phyloP scores from a whole-genome alignment of 2,113 vertebrate species.

The Oncorhynchus mykiss region DNA sequence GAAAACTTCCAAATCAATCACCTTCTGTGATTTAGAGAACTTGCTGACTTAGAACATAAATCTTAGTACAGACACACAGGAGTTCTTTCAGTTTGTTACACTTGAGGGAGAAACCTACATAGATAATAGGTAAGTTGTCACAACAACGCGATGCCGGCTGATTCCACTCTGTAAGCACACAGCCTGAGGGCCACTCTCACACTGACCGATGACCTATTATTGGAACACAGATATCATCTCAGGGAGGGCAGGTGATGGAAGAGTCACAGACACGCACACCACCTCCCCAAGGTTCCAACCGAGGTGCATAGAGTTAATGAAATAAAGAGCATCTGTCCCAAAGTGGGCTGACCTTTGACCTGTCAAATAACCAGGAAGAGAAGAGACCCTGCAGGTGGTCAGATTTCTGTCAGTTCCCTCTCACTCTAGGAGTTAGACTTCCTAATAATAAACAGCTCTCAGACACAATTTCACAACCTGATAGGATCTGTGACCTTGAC shows the following conservation, averaged over 20 bases:
- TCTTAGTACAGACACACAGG: too few relatives aligned
- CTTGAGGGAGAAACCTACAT: neutral
- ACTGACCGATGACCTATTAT: constrained; percentile 27
- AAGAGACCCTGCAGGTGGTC: constrained; percentile 16
- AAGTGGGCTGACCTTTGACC: constrained; percentile 46
- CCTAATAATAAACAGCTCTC: constrained; percentile 32
- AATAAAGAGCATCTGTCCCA: constrained; percentile 45
- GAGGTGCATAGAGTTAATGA: constrained; percentile 40
- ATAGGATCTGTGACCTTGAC: constrained; percentile 42
- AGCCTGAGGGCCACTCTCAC: constrained; percentile 24
- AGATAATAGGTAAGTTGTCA: neutral
- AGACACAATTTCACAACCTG: constrained; percentile 26
- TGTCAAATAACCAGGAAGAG: constrained; percentile 38
- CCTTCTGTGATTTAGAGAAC: too few relatives aligned
- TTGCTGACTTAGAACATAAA: too few relatives aligned
- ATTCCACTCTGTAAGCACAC: constrained; percentile 25
- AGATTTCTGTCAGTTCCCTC: constrained; percentile 13
- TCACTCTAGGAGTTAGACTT: constrained; percentile 20
- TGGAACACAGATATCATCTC: constrained; percentile 19
- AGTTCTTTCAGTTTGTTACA: neutral
- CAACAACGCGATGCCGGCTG: neutral
- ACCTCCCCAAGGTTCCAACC: constrained; percentile 16
- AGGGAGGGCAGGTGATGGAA: neutral
- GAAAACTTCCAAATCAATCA: too few relatives aligned
- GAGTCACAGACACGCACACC: neutral